Evolutionary conservation across 2,888 invertebrate genomes (phyloP).

Genomic region (Caenorhabditis drosophilae): DNA sequence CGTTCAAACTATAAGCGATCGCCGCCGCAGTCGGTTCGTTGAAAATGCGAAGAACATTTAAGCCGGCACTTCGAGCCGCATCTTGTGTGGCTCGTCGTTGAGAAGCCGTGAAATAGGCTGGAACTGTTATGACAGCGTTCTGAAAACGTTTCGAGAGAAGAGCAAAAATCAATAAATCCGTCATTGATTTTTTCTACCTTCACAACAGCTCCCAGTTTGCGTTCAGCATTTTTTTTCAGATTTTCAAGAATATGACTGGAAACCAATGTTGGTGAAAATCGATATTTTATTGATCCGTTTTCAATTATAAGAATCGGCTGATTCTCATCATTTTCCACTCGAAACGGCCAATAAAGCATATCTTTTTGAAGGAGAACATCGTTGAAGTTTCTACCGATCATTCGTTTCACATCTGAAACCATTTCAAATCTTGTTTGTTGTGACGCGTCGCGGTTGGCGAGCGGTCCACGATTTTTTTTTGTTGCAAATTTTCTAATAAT

Average conservation of each 20-base stretch:
- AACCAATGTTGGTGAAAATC: slow-evolving; percentile 15
- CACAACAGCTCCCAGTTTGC: slow-evolving; percentile 25
- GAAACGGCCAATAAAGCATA: slow-evolving; percentile 34
- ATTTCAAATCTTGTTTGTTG: neutral
- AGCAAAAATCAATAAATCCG: neutral
- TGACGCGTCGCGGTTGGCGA: too few species aligned
- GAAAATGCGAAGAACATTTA: slow-evolving; percentile 30
- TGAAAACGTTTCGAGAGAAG: slow-evolving; percentile 1
- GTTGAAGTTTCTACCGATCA: slow-evolving; percentile 31
- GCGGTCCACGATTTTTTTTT: neutral
- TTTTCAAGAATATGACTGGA: slow-evolving; percentile 25
- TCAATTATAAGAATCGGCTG: slow-evolving; percentile 15
- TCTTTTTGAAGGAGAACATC: slow-evolving; percentile 29
- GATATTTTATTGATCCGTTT: slow-evolving; percentile 8
- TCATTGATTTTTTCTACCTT: neutral
- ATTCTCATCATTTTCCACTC: slow-evolving; percentile 17
- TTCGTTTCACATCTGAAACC: slow-evolving; percentile 32
- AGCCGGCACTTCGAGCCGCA: slow-evolving; percentile 23
- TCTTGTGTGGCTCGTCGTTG: slow-evolving; percentile 36
- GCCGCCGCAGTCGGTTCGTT: slow-evolving; percentile 39
- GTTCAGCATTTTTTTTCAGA: slow-evolving; percentile 30
- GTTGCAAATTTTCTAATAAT: neutral
- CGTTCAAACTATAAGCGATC: slow-evolving; percentile 31
- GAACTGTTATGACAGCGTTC: slow-evolving; percentile 40
- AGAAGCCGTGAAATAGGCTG: slow-evolving; percentile 36